phyloP scores from a whole-genome alignment of 1,140 invertebrate species.

The Drosophila sturtevanti region DNA sequence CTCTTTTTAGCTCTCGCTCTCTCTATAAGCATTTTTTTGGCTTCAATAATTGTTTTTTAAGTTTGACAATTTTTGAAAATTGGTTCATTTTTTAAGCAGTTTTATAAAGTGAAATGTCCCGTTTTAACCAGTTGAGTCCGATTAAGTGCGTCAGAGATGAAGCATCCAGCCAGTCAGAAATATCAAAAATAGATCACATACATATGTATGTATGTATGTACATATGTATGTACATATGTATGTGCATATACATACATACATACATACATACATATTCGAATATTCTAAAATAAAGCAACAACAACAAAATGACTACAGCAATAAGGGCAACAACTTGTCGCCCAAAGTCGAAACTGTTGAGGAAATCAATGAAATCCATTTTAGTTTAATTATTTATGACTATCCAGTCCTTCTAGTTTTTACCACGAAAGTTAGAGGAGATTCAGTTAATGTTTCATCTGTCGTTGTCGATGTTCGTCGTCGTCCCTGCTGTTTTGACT shows the following conservation, averaged over 20 bases:
- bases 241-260: too few relatives aligned
- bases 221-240: too few relatives aligned
- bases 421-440: not conserved
- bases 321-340: not conserved
- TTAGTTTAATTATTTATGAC: not conserved
- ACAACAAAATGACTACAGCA: not conserved
- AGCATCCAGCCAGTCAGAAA: slow-evolving; percentile 20
- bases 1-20: not conserved
- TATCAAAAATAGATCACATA: not conserved
- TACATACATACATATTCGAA: too few relatives aligned
- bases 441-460: not conserved
- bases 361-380: not conserved
- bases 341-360: not conserved
- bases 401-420: too few relatives aligned
- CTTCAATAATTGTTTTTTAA: not conserved
- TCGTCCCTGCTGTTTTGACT: not conserved
- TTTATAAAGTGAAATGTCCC: not conserved
- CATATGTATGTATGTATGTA: too few relatives aligned
- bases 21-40: not conserved
- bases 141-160: slow-evolving; percentile 7
- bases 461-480: not conserved
- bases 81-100: not conserved
- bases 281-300: not conserved
- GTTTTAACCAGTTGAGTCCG: not conserved
- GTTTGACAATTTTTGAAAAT: not conserved